Conservation (phyloP, 2,113 vertebrate species). For the Hydrolagus affinis region DNA sequence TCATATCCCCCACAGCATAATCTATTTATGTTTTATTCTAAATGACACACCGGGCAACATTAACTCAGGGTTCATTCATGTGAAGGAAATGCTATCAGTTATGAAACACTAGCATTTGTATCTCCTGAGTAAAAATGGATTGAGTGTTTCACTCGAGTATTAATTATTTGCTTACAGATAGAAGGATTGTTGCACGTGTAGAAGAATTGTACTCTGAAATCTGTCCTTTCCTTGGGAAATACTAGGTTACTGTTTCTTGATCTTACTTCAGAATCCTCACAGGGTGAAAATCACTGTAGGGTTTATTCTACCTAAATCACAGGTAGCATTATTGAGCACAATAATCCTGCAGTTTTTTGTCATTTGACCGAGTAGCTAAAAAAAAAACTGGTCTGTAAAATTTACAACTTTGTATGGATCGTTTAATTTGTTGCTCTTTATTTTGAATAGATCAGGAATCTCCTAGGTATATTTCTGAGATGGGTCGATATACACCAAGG, state of each 20-base stretch:
- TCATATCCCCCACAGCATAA: neutral
- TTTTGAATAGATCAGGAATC: slow-evolving; percentile 75
- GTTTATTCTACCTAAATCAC: neutral
- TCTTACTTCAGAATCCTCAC: neutral
- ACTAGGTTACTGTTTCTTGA: neutral
- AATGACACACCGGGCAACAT: neutral
- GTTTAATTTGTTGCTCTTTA: slow-evolving; percentile 34
- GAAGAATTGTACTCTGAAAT: slow-evolving; percentile 17
- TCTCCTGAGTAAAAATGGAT: too few relatives aligned
- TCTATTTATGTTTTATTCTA: neutral
- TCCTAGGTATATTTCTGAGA: slow-evolving; percentile 68
- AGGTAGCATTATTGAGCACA: neutral
- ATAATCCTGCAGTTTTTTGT: too few relatives aligned
- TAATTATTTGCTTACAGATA: too few relatives aligned
- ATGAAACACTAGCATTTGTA: too few relatives aligned
- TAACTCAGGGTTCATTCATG: neutral
- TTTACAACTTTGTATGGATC: neutral
- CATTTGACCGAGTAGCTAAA: neutral
- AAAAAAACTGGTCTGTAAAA: neutral
- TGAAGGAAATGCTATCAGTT: neutral
- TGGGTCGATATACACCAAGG: slow-evolving; percentile 63
- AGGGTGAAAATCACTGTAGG: neutral
- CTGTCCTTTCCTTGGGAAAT: neutral
- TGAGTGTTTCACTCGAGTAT: too few relatives aligned
- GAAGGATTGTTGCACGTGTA: neutral